Conservation (phyloP, 2,888 invertebrate species). For the Anticlea derivata region DNA sequence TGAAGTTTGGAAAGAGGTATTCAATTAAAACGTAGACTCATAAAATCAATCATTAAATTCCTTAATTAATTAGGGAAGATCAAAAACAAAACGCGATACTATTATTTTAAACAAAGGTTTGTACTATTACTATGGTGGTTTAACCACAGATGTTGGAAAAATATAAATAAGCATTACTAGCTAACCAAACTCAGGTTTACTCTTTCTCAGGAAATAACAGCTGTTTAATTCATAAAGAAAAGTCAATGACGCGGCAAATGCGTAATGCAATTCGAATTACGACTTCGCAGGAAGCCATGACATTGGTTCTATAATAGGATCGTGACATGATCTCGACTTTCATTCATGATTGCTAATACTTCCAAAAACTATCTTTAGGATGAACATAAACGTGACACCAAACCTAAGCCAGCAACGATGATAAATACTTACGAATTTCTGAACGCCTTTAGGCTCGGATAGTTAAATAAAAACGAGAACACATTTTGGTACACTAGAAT, state of each 20-base stretch:
- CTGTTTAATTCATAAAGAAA: constrained; percentile 24
- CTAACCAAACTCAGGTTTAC: background rate
- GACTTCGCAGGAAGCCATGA: constrained; percentile 35
- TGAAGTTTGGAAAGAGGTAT: no score
- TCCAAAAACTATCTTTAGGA: background rate
- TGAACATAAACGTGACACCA: background rate
- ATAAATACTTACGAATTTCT: no score
- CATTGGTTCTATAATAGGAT: constrained; percentile 35
- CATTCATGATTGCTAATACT: constrained; percentile 4
- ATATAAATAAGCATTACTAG: background rate
- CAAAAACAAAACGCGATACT: background rate
- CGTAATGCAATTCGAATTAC: constrained; percentile 35
- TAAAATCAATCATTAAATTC: no score
- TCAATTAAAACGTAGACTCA: no score
- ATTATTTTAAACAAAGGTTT: constrained; percentile 8
- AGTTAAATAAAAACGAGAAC: no score
- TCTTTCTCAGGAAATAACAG: constrained; percentile 26
- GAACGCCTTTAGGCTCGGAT: no score
- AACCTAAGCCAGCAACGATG: background rate
- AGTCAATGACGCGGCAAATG: constrained; percentile 36
- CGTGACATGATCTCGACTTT: constrained; percentile 27
- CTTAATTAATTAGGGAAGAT: no score
- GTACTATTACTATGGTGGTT: background rate
- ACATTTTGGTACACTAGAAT: no score
- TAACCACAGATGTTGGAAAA: background rate